Percentiles rank a stretch among this genome's conserved stretches.
phyloP scores from a whole-genome alignment of 1,140 invertebrate species.

The Galendromus occidentalis region DNA sequence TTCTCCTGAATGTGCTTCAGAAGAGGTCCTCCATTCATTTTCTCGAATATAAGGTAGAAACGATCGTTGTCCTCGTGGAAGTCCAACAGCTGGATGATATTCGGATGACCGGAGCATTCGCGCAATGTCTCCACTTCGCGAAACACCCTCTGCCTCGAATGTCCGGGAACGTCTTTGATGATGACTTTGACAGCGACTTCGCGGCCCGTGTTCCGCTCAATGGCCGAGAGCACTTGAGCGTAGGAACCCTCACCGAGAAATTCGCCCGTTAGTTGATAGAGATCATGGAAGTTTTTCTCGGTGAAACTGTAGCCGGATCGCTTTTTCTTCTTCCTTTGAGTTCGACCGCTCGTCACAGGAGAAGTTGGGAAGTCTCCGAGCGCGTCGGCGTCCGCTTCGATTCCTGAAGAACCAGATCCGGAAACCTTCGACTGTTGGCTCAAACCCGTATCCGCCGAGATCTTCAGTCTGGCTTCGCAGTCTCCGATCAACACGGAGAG shows the following conservation, averaged over 20 bases:
- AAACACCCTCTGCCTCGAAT: constrained; percentile 76
- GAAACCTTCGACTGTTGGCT: not conserved
- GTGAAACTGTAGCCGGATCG: constrained; percentile 60
- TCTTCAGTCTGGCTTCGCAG: constrained; percentile 9
- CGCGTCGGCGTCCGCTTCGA: constrained; percentile 1
- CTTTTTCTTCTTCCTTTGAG: constrained; percentile 65
- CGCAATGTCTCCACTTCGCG: constrained; percentile 97
- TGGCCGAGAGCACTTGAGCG: constrained; percentile 49
- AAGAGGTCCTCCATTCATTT: constrained; percentile 71
- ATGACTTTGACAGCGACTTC: constrained; percentile 91
- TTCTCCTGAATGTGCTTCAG: constrained; percentile 76
- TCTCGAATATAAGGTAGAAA: constrained; percentile 95
- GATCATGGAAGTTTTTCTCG: constrained; percentile 40
- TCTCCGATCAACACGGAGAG: constrained; percentile 10
- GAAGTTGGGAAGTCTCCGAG: not conserved
- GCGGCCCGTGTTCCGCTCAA: constrained; percentile 67
- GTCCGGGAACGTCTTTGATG: constrained; percentile 80
- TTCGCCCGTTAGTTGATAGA: constrained; percentile 84
- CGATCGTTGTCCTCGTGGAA: constrained; percentile 76
- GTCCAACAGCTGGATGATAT: constrained; percentile 90
- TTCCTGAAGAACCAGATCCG: not conserved
- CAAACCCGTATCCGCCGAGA: constrained; percentile 4
- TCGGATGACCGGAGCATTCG: constrained; percentile 83
- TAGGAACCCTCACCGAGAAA: constrained; percentile 87
- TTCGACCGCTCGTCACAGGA: constrained; percentile 26